A percentile compares a stretch with the other conserved stretches of the same genome.
These are phyloP conservation scores for Trichonephila clavata DNA, from an alignment of 1,140 invertebrate species.

Conservation along the genomic window DNA sequence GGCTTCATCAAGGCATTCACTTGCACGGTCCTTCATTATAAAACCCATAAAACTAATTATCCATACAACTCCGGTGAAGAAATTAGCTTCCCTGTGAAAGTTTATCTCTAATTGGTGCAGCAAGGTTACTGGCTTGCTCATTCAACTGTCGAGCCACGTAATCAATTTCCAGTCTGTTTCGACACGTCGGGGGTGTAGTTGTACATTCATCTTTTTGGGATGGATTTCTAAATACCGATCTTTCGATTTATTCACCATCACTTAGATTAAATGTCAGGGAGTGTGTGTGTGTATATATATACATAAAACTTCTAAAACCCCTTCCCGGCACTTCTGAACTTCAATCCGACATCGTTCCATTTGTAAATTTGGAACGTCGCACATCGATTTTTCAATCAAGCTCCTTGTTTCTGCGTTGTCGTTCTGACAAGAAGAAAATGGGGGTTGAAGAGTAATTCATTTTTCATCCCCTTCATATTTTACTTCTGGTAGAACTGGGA, in stretches of 20 bases:
- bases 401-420: conserved; percentile 69
- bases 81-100: conserved; percentile 13
- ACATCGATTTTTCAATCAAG: conserved; percentile 75
- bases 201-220: conserved; percentile 4
- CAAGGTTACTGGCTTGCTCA: neutral
- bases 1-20: conserved; percentile 23
- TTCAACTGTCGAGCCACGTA: conserved; percentile 11
- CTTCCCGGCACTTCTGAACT: neutral
- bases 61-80: conserved; percentile 9
- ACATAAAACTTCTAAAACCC: neutral
- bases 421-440: conserved; percentile 52
- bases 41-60: conserved; percentile 41
- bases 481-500: neutral
- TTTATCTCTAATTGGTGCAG: conserved; percentile 31
- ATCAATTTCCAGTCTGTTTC: conserved; percentile 23
- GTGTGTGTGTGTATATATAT: neutral
- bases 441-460: conserved; percentile 59
- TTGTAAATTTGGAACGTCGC: conserved; percentile 64
- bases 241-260: conserved; percentile 8
- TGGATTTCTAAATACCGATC: neutral
- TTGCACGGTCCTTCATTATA: conserved; percentile 17
- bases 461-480: conserved; percentile 68
- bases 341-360: conserved; percentile 49
- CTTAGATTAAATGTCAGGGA: neutral
- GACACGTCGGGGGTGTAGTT: neutral